Evolutionary conservation across 2,113 vertebrate genomes (phyloP), one percentile per base, ranked within the genome.

Genomic region (Anhinga rufa): DNA sequence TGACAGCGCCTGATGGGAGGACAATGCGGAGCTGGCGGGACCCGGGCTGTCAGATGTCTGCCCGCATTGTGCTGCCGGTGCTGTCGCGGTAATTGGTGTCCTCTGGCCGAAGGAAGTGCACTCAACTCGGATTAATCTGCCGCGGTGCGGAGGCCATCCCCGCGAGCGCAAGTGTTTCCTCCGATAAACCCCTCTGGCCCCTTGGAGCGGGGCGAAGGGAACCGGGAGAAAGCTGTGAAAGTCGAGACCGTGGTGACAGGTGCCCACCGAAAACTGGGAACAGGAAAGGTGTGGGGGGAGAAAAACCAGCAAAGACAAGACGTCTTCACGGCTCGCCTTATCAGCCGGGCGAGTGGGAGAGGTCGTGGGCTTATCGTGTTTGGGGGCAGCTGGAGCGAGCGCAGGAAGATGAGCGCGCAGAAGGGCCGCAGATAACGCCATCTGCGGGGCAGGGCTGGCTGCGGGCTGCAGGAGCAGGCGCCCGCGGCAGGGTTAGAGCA

Each of bases 101-200:
- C 98, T 98, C 98, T 98, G 98, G 98, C 97, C 98, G 98, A 99
- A 99, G 99, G 99, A 99, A 99, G 99, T 98, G 98, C 99, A 99
- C 98, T 98, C 98, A 98, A 98, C 98, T 98, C 97, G 98, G 98
- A 99, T 99, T 99, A 99, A 99, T 99, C 99, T 99, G 98, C 99
- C 98, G 98, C 98, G 95, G 98, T 98, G 98, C 97, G 98, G 98
- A 99, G 99, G 98, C 99, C 99, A 99, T 99, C 99, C 98, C 99
- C 95, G 97, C 97, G 98, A 99, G 98, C 93, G 98, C 98, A 97
- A 99, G 98, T 99, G 99, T 99, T 99, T 99, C 99, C 99, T 99
- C 98, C 99, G 99, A 99, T 99, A 99, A 99, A 99, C 98, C 98
- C 98, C 71, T 24, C 51, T 18, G 28, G 94, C 82, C 91, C 58